phyloP scores from a whole-genome alignment of 2,797 vertebrate species.

The Capromys pilorides region DNA sequence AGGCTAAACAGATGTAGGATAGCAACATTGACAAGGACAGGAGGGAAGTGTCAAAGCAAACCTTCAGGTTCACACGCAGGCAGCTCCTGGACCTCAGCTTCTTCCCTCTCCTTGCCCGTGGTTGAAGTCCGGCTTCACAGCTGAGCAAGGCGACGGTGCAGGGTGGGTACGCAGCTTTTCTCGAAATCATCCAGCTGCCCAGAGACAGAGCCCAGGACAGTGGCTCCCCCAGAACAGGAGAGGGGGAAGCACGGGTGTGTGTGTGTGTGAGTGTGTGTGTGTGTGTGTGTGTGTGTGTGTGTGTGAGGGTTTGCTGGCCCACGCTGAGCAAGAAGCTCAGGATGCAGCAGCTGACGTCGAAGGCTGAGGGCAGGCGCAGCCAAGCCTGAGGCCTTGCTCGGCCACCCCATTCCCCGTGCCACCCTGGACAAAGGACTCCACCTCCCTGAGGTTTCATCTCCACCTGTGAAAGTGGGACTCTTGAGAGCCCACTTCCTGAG shows the following conservation, averaged over 20 bases:
- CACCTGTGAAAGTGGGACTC: background rate
- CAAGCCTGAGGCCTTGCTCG: background rate
- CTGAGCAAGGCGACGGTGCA: background rate
- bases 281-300: no score
- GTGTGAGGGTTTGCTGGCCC: rapidly evolving
- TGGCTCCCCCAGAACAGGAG: background rate
- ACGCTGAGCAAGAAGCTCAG: rapidly evolving
- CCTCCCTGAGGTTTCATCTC: background rate
- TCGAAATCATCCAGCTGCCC: background rate
- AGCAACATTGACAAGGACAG: background rate
- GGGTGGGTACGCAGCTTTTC: background rate
- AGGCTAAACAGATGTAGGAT: background rate
- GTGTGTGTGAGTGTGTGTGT: no score
- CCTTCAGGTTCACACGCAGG: background rate
- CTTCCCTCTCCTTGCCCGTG: background rate
- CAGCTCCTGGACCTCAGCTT: background rate
- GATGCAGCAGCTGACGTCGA: background rate
- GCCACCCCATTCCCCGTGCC: background rate
- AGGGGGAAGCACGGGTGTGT: no score
- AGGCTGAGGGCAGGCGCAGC: background rate
- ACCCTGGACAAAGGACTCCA: background rate
- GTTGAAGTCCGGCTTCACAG: background rate
- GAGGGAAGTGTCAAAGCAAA: background rate
- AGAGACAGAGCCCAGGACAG: background rate
- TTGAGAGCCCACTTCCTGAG: background rate